phyloP scores from a whole-genome alignment of 35 echinoderm and acorn worm species.

The Lytechinus variegatus region DNA sequence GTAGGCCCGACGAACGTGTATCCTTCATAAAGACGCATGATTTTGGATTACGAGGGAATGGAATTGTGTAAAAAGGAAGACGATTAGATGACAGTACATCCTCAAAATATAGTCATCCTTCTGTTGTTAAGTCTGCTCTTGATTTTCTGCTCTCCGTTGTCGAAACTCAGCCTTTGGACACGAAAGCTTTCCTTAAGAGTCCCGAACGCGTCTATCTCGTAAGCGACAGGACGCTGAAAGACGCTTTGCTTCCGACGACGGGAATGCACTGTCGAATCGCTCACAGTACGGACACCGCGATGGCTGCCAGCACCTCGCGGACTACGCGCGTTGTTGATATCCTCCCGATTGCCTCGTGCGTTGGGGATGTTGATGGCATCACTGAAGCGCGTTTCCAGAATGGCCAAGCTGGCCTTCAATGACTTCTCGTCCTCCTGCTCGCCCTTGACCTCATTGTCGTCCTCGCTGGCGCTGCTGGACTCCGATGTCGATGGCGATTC shows the following conservation, averaged over 20 bases:
- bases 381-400: background rate
- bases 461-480: slow-evolving; percentile 20
- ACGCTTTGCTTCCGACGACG: slow-evolving; percentile 5
- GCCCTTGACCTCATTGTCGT: background rate
- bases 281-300: slow-evolving; percentile 22
- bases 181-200: slow-evolving; percentile 30
- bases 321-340: background rate
- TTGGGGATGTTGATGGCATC: slow-evolving; percentile 28
- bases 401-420: background rate
- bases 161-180: slow-evolving; percentile 14
- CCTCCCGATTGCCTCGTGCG: background rate
- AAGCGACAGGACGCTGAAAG: slow-evolving; percentile 14
- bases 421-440: slow-evolving; percentile 33
- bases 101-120: slow-evolving; percentile 48
- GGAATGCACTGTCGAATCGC: background rate
- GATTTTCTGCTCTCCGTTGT: slow-evolving; percentile 27
- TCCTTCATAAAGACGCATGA: no score
- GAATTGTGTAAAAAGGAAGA: no score
- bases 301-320: background rate
- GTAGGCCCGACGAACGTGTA: no score
- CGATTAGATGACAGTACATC: background rate
- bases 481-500: slow-evolving; percentile 18
- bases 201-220: slow-evolving; percentile 43
- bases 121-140: background rate
- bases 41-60: no score